A percentile compares a stretch with the other conserved stretches of the same genome.
Evolutionary conservation across 2,113 vertebrate genomes (phyloP).

Genomic region (Sus scrofa): T2T-Sscrofa CM000823.6:21656501-21657000

Average conservation of each 20-base stretch:
- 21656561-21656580: too few species aligned
- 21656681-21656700: not conserved
- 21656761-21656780: not conserved
- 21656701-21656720: not conserved
- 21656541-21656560: too few species aligned
- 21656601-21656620: too few species aligned
- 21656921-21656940: not conserved
- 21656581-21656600: too few species aligned
- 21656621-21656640: too few species aligned
- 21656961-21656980: not conserved
- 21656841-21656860: not conserved
- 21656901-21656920: not conserved
- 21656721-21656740: not conserved
- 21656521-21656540: too few species aligned
- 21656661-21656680: too few species aligned
- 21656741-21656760: not conserved
- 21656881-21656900: not conserved
- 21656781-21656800: not conserved
- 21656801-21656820: rapidly evolving
- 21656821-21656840: not conserved
- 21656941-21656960: not conserved
- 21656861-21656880: not conserved
- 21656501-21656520: too few species aligned
- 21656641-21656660: too few species aligned
- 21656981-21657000: not conserved